Evolutionary conservation across 1,140 invertebrate species (phyloP), one percentile per base, ranked within the genome.

Genomic region (Acromyrmex echinatior): DNA sequence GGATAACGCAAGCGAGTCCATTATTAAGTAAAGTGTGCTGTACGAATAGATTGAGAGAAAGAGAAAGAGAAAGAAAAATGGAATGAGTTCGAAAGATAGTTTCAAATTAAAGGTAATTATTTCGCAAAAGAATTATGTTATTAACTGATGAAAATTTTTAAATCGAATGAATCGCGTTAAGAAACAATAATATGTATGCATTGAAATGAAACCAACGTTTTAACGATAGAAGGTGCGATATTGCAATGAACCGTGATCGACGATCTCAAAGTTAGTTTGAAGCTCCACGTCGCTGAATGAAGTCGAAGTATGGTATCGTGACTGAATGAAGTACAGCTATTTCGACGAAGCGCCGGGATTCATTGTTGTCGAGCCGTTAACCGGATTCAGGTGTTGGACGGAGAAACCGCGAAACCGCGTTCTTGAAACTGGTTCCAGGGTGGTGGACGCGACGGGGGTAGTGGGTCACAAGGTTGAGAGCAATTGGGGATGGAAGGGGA

Each of bases 391-490:
- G n/a, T 25, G 28, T 28, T 16, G 28, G 28, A 16, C 51, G 28
- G 28, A 53, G 25, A 39, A 68, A 68, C 45, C 28, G 77, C 77
- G 14, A 68, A 53, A 80, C n/a, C 45, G 62, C 62, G 63, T 51
- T 79, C 62, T 79, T 65, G 45, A 80, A 80, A 53, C 63, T 28
- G 2, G 45, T 12, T 28, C 62, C 39, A 10, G 62, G 28, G 45
- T 68, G 28, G 39, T 10, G 45, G 28, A 49, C 77, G 25, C 62
- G 45, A 80, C 28, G 62, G 28, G 85, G 88, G 88, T 89, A 78
- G 85, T 78, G 45, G 80, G 85, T 89, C 86, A 87, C 45, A 90
- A 88, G 85, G 82, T 89, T 89, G 85, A 71, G 31, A 58, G 62
- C 35, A 21, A 21, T 7, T 21, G 39, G 21, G 35, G 21, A 16